These are phyloP conservation scores for Netelia fuscicornis DNA, from an alignment of 2,888 invertebrate species.

Conservation along the genomic window DNA sequence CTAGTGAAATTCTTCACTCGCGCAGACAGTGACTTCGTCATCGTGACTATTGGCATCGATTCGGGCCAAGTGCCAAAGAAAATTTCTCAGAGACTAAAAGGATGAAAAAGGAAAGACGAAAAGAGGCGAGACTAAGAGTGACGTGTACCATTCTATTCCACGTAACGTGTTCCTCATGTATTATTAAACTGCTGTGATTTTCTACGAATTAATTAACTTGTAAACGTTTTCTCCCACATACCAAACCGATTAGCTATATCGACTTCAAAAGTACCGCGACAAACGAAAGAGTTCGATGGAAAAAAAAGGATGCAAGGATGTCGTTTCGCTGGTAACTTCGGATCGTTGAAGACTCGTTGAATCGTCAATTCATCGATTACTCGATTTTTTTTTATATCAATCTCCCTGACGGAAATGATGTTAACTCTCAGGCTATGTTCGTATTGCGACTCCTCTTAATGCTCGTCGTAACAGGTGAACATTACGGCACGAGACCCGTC, in stretches of 20 bases:
- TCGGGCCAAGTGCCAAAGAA: slow-evolving; percentile 44
- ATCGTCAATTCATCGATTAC: slow-evolving; percentile 33
- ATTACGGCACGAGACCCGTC: slow-evolving; percentile 44
- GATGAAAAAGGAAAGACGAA: not conserved
- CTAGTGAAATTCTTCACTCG: slow-evolving; percentile 7
- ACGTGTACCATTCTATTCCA: not conserved
- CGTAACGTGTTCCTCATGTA: slow-evolving; percentile 20
- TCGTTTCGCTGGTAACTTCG: slow-evolving; percentile 43
- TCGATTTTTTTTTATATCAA: not conserved
- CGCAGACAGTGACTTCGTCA: slow-evolving; percentile 39
- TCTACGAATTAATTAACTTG: not conserved
- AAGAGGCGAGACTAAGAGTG: slow-evolving; percentile 19
- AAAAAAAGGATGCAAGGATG: not conserved
- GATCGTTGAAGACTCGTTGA: slow-evolving; percentile 14
- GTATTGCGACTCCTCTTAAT: slow-evolving; percentile 71
- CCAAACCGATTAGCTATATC: not conserved
- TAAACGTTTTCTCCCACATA: not conserved
- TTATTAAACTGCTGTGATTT: slow-evolving; percentile 57
- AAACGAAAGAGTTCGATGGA: not conserved
- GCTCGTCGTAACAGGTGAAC: slow-evolving; percentile 69
- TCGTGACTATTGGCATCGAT: slow-evolving; percentile 44
- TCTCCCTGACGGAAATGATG: slow-evolving; percentile 67
- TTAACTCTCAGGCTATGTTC: slow-evolving; percentile 76
- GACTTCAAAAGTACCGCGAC: not conserved
- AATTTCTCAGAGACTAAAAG: slow-evolving; percentile 4